phyloP scores from a whole-genome alignment of 64 coral and sea anemone species.

The Exaiptasia diaphana region DNA sequence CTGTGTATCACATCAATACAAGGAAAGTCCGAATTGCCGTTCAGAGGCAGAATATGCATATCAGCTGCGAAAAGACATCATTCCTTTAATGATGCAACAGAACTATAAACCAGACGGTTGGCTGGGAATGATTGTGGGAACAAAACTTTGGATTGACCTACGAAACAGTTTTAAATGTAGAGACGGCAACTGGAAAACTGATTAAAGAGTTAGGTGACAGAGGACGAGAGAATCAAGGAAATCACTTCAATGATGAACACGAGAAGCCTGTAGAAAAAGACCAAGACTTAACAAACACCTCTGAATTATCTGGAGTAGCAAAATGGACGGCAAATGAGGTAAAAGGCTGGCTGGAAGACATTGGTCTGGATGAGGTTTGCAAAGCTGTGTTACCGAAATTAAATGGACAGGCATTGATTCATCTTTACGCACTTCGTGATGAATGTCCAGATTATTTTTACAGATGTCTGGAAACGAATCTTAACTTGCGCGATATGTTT shows the following conservation, averaged over 20 bases:
- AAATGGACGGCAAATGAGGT: slow-evolving; percentile 44
- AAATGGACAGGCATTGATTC: slow-evolving; percentile 46
- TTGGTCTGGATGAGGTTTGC: slow-evolving; percentile 20
- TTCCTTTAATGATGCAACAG: slow-evolving; percentile 59
- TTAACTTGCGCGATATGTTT: too few relatives aligned
- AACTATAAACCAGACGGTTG: slow-evolving; percentile 63
- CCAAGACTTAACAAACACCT: neutral
- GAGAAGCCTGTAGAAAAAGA: neutral
- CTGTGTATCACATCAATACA: slow-evolving; percentile 93
- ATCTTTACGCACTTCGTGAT: slow-evolving; percentile 44
- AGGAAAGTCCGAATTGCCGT: slow-evolving; percentile 82
- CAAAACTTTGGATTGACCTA: slow-evolving; percentile 83
- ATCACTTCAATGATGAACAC: neutral
- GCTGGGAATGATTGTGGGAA: slow-evolving; percentile 57
- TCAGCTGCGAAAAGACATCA: slow-evolving; percentile 47
- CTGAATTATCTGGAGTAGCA: neutral
- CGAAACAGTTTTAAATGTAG: neutral
- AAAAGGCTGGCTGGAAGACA: slow-evolving; percentile 49
- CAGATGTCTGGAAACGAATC: too few relatives aligned
- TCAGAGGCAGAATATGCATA: slow-evolving; percentile 67
- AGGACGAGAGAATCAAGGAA: slow-evolving; percentile 20
- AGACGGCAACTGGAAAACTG: slow-evolving; percentile 37
- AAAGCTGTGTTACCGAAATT: slow-evolving; percentile 44
- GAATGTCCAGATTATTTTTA: too few relatives aligned
- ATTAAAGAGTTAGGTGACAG: slow-evolving; percentile 53